Evolutionary conservation across 1,140 invertebrate genomes (phyloP), one percentile per base, ranked within the genome.

Genomic region (Drosophila suzukii): DNA sequence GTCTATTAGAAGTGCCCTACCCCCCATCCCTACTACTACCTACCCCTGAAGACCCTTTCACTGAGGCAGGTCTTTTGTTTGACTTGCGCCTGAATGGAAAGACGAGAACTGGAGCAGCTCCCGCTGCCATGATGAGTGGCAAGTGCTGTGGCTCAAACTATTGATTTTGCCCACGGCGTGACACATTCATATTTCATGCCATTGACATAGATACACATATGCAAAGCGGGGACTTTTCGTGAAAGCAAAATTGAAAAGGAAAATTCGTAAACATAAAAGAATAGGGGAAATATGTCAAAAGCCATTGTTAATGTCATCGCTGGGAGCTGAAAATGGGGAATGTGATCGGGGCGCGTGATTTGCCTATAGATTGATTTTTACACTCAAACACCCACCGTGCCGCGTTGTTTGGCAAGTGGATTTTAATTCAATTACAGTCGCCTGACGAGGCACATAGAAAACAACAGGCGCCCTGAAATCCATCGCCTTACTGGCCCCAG

Each of bases 191-290:
- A 70, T 75, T 79, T 86, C 78, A 84, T 83, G 83, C 83, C 83
- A 88, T 88, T 88, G 83, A 88, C 83, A 88, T 74, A 88, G 84
- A 89, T 88, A 89, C 84, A 44, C 57, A 78, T 44, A 62, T 83
- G 65, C 65, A 77, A 55, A 68, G 68, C 59, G 76, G 60, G 51
- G 56, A 58, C 68, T 73, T 75, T 67, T 68, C 53, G 75, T 75
- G 68, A 85, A 81, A 59, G 81, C 51, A 79, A 81, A 84, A 68
- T 71, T 88, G 84, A 89, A 88, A 80, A 79, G 65, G 79, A 88
- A 88, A 78, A 72, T 88, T 81, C 66, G 75, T 58, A 32, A 53
- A 55, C 65, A 53, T 63, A 67, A 66, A 43, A 68, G 60, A 39
- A 20, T 11, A 59, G 38, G 55, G 68, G 70, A 86, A 85, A 82